Evolutionary conservation across 1,140 invertebrate species (phyloP), one percentile per base, ranked within the genome.

Genomic region (Heliconius hewitsoni): DNA sequence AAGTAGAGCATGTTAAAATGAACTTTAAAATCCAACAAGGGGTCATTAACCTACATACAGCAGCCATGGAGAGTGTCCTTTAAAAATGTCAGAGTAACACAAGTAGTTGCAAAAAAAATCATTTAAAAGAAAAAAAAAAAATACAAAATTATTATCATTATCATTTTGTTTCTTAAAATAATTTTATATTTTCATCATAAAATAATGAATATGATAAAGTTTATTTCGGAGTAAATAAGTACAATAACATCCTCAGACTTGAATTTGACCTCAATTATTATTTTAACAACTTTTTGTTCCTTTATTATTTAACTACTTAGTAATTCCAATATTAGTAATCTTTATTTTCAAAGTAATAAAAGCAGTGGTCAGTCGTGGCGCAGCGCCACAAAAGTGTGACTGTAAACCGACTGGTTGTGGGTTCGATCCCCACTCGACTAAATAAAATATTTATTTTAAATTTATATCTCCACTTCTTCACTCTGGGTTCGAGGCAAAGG

Each of bases 41-140:
- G 57, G 23, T 66, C 30, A 66, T 66, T 66, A 66, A 66, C 60
- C 60, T 66, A 66, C 11, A 30, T 66, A 66, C 60, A 0, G 60
- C 60, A 66, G 27, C 60, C 60, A 30, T 30, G 27, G 27, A 66
- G 27, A 4, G 60, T 30, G 60, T 66, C 60, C 60, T 66, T 66
- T 66, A 5, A 66, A 66, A 66, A 30, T 66, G 60, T 66, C 60
- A 66, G 27, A 66, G 55, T 27, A 60, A 66, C 60, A 66, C 60
- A 66, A 30, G 30, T 66, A 8, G 3, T 23, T 5, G n/a, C 23
- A 23, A 27, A 60, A 27, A 60, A 23, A 23, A 37, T 6, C 2
- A 23, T 27, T 30, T 13, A 13, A 27, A 66, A 66, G 11, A 11
- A 13, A 30, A 66, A 66, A 27, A 0, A 27, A 30, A 27, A 0